Evolutionary conservation across 2,888 invertebrate genomes (phyloP).

Genomic region (Agonopterix arenella): DNA sequence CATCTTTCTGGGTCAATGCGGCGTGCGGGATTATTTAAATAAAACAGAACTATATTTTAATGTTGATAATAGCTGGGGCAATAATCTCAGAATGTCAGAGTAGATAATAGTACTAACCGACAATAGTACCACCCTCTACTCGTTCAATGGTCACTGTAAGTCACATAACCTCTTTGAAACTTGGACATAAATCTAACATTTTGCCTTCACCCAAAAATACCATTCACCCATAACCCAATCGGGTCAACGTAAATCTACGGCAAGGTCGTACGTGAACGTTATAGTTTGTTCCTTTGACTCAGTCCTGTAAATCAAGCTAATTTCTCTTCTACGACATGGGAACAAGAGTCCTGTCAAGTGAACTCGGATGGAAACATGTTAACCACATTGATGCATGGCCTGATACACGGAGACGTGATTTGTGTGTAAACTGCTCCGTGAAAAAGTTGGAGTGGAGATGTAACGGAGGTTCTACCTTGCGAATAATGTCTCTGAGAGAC

Average conservation of each 20-base stretch:
- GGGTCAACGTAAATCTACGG: conserved; percentile 49
- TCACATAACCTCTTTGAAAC: too few species aligned
- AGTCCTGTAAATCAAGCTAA: conserved; percentile 2
- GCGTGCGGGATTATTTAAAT: too few species aligned
- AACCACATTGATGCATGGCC: conserved; percentile 33
- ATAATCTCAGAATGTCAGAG: too few species aligned
- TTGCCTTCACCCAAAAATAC: conserved; percentile 5
- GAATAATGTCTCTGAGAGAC: too few species aligned
- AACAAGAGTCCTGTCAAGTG: neutral
- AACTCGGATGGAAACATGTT: neutral
- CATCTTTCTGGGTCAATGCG: too few species aligned
- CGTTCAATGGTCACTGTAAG: too few species aligned
- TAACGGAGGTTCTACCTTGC: too few species aligned
- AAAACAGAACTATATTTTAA: too few species aligned
- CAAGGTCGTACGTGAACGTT: conserved; percentile 41
- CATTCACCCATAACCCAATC: conserved; percentile 31
- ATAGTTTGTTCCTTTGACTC: conserved; percentile 20
- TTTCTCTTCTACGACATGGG: neutral
- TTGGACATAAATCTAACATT: too few species aligned
- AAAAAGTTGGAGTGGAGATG: neutral
- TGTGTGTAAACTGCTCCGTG: conserved; percentile 31
- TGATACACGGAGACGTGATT: conserved; percentile 51
- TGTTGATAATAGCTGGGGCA: too few species aligned
- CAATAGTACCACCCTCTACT: too few species aligned
- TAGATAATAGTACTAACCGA: too few species aligned